These are phyloP conservation scores for Chrysolina americana DNA, from an alignment of 2,888 invertebrate genomes.

Conservation along the genomic window DNA sequence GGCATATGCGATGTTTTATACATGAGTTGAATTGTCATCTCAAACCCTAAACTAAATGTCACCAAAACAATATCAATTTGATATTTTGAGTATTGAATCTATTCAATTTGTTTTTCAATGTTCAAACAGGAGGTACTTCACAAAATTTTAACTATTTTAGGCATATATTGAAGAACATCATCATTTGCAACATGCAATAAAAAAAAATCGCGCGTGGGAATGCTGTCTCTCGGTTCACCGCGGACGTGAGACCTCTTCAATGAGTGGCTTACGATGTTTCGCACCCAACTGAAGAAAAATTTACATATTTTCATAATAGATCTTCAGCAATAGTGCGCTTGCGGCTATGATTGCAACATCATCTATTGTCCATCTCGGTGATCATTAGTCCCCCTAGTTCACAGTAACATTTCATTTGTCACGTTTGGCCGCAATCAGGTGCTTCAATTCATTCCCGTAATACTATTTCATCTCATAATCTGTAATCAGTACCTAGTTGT, in stretches of 20 bases:
- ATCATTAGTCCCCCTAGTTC: not conserved
- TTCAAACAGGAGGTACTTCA: no score
- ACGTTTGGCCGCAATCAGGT: not conserved
- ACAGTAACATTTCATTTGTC: not conserved
- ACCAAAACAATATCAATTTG: no score
- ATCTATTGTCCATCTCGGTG: not conserved
- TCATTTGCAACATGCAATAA: not conserved
- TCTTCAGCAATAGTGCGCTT: not conserved
- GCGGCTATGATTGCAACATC: not conserved
- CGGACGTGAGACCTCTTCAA: not conserved
- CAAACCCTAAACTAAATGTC: no score
- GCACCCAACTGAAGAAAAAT: conserved; percentile 6
- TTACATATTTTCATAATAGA: not conserved
- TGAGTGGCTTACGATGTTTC: not conserved
- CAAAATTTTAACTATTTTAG: no score
- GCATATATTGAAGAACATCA: not conserved
- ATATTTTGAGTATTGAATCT: no score
- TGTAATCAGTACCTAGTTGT: no score
- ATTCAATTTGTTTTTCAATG: not conserved
- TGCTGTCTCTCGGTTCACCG: not conserved
- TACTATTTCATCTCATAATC: no score
- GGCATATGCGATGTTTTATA: no score
- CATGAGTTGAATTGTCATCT: no score
- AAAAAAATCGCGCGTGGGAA: conserved; percentile 5
- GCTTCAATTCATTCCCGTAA: not conserved